Conservation (phyloP, 2,888 invertebrate genomes). For the Caenorhabditis angaria region DNA sequence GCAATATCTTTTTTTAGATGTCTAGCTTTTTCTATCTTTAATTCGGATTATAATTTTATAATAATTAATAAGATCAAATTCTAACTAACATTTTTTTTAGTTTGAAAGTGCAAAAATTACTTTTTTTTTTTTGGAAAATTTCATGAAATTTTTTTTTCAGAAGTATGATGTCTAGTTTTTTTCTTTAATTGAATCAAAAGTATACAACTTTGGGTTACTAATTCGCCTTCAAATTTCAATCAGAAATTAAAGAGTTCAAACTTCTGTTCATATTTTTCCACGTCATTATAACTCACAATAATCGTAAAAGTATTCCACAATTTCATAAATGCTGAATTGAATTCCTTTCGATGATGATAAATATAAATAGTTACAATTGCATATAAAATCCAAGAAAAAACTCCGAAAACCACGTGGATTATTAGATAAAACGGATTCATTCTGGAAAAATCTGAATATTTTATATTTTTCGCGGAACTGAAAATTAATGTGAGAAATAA, state of each 20-base stretch:
- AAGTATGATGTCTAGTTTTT: no score
- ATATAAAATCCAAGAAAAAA: slow-evolving; percentile 8
- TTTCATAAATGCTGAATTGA: slow-evolving; percentile 6
- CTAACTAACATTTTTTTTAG: no score
- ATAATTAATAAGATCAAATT: no score
- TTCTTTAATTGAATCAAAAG: no score
- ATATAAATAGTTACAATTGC: slow-evolving; percentile 8
- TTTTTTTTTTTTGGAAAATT: neutral
- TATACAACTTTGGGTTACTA: no score
- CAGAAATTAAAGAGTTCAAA: neutral
- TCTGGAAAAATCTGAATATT: neutral
- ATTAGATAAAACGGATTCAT: slow-evolving; percentile 8
- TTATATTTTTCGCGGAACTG: no score
- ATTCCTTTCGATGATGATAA: slow-evolving; percentile 10
- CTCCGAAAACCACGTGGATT: neutral
- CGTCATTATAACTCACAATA: slow-evolving; percentile 5
- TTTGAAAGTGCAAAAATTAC: neutral
- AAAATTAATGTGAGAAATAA: no score
- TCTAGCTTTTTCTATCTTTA: no score
- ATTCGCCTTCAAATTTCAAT: no score
- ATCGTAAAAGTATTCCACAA: slow-evolving; percentile 11
- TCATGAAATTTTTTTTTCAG: neutral
- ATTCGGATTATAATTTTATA: no score
- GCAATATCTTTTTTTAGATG: no score
- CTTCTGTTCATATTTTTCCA: neutral